A percentile compares a stretch with the other conserved stretches of the same genome.
Conservation (phyloP, 2,797 vertebrate species). For the Spheniscus humboldti region DNA sequence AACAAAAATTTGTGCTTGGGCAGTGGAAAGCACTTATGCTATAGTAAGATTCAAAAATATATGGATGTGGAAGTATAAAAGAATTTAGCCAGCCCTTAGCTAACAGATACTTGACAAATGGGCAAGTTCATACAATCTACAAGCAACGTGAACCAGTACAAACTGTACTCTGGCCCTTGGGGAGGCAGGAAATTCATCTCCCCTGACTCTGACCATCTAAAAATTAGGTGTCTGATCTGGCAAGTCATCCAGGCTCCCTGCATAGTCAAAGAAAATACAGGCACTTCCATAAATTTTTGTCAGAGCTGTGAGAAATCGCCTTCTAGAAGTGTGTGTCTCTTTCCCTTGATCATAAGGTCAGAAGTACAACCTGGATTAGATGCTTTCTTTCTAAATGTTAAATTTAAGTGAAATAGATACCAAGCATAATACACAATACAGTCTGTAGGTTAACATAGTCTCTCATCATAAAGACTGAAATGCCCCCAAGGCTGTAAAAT, state of each 20-base stretch:
- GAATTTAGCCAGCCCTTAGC: not conserved
- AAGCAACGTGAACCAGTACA: not conserved
- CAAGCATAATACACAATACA: not conserved
- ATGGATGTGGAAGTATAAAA: not conserved
- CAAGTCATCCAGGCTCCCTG: not conserved
- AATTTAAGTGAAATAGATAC: not conserved
- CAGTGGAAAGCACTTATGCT: not conserved
- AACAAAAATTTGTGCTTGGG: not conserved
- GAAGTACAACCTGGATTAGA: not conserved
- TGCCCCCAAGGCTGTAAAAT: not conserved
- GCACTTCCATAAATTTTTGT: not conserved
- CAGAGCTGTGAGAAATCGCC: not conserved
- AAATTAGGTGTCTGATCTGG: not conserved
- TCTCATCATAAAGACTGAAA: not conserved
- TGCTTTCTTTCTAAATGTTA: not conserved
- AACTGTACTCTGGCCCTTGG: not conserved
- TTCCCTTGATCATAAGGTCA: not conserved
- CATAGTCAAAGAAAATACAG: not conserved
- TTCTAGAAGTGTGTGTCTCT: not conserved
- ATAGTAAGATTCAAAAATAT: not conserved
- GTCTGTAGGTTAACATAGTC: not conserved
- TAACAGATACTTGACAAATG: not conserved
- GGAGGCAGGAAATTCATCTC: not conserved
- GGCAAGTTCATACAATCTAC: not conserved
- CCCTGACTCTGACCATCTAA: not conserved